phyloP scores from a whole-genome alignment of 2,113 vertebrate genomes.

The Cranoglanis bouderius region DNA sequence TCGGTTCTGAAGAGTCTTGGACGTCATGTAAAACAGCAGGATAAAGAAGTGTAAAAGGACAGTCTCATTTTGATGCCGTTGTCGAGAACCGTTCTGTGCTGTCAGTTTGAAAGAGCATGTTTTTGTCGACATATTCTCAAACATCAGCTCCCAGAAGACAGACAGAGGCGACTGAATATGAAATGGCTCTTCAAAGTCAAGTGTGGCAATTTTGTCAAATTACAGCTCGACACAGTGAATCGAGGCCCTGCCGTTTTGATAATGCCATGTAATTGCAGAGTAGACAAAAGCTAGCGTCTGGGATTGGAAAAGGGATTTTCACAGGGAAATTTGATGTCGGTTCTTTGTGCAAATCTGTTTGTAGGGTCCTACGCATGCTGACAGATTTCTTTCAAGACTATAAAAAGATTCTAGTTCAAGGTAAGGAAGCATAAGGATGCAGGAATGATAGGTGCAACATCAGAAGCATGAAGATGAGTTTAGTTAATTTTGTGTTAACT shows the following conservation, averaged over 20 bases:
- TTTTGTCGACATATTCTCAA: conserved; percentile 18
- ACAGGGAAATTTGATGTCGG: background rate
- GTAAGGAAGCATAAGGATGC: background rate
- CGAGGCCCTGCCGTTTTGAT: conserved; percentile 23
- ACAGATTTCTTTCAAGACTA: background rate
- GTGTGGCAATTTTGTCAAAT: conserved; percentile 45
- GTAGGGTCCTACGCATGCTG: no score
- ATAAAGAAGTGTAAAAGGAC: background rate
- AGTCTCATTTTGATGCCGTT: background rate
- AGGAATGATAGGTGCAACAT: background rate
- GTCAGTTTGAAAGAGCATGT: background rate
- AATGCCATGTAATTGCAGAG: conserved; percentile 32
- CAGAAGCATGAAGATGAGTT: background rate
- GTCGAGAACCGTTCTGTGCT: background rate
- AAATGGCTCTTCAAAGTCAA: conserved; percentile 32
- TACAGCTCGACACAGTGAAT: conserved; percentile 26
- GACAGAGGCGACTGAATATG: background rate
- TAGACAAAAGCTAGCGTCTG: conserved; percentile 4
- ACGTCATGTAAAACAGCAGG: background rate
- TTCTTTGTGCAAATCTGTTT: conserved; percentile 2
- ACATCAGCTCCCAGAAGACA: conserved; percentile 6
- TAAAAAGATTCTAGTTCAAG: background rate
- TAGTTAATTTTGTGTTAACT: background rate
- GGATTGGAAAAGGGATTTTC: background rate
- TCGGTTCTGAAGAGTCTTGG: background rate